These are phyloP conservation scores for Neria commutata DNA, from an alignment of 2,888 invertebrate species.

Conservation along the genomic window DNA sequence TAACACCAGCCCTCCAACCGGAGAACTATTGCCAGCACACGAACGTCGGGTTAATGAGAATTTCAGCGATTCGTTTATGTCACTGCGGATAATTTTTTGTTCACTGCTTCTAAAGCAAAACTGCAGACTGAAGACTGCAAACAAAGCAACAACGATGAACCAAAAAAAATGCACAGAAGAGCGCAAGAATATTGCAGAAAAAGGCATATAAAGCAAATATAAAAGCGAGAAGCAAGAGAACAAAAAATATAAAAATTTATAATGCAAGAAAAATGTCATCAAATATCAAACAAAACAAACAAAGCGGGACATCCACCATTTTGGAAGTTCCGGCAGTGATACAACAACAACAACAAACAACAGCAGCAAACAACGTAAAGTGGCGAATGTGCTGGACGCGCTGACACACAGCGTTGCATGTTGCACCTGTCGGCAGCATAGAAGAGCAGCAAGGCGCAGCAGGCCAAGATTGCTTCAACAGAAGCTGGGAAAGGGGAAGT, in stretches of 20 bases:
- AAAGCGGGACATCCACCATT: background rate
- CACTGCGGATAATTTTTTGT: slow-evolving; percentile 1
- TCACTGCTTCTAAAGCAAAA: background rate
- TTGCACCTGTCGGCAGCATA: background rate
- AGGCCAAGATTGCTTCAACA: background rate
- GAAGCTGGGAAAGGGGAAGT: background rate
- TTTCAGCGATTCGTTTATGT: slow-evolving; percentile 15
- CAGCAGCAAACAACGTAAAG: background rate
- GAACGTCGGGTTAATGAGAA: slow-evolving; percentile 5
- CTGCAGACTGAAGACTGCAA: too few relatives aligned
- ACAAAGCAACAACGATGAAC: background rate
- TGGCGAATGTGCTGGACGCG: background rate
- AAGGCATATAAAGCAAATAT: background rate
- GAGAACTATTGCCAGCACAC: too few relatives aligned
- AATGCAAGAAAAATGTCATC: background rate
- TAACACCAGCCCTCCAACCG: too few relatives aligned
- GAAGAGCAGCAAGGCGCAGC: background rate
- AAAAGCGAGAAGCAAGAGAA: background rate
- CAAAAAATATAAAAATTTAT: too few relatives aligned
- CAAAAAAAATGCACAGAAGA: background rate
- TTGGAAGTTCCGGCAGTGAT: too few relatives aligned
- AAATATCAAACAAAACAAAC: slow-evolving; percentile 1
- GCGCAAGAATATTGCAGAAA: background rate
- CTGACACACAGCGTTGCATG: background rate
- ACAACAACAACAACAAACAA: background rate